A percentile compares a stretch with the other conserved stretches of the same genome.
These are phyloP conservation scores for Rhingia rostrata DNA, from an alignment of 2,888 invertebrate genomes.

Conservation along the genomic window DNA sequence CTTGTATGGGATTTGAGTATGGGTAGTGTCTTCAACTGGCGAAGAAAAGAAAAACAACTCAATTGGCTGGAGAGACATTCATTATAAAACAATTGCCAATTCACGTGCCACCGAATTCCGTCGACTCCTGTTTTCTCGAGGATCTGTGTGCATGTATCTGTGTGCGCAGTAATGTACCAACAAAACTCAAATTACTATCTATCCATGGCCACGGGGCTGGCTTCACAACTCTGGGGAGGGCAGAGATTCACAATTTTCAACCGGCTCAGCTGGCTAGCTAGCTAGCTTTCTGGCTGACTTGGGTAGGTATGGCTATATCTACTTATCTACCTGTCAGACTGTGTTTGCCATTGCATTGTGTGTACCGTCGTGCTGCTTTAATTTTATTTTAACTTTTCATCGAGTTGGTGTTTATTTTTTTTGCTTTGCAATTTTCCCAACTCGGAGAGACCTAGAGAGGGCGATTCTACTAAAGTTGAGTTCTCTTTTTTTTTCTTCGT, in stretches of 20 bases:
- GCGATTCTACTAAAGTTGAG: neutral
- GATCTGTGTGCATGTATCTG: neutral
- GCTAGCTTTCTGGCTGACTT: neutral
- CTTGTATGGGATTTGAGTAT: neutral
- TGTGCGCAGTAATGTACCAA: neutral
- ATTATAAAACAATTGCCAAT: neutral
- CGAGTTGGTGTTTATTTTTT: neutral
- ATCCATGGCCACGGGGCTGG: no score
- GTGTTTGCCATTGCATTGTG: neutral
- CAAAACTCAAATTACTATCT: neutral
- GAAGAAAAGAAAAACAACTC: neutral
- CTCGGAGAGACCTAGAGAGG: neutral
- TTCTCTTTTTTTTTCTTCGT: neutral
- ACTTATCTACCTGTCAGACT: constrained; percentile 27
- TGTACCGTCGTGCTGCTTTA: neutral
- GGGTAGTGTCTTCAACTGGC: no score
- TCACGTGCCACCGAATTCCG: neutral
- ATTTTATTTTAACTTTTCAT: neutral
- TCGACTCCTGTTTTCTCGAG: no score
- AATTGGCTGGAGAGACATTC: neutral
- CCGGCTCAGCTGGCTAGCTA: constrained; percentile 1
- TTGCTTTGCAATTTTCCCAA: neutral
- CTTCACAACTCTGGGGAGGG: neutral
- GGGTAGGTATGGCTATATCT: constrained; percentile 16
- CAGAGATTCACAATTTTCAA: constrained; percentile 5